Conservation (phyloP, 2,888 invertebrate species). For the Argyra leucocephala region DNA sequence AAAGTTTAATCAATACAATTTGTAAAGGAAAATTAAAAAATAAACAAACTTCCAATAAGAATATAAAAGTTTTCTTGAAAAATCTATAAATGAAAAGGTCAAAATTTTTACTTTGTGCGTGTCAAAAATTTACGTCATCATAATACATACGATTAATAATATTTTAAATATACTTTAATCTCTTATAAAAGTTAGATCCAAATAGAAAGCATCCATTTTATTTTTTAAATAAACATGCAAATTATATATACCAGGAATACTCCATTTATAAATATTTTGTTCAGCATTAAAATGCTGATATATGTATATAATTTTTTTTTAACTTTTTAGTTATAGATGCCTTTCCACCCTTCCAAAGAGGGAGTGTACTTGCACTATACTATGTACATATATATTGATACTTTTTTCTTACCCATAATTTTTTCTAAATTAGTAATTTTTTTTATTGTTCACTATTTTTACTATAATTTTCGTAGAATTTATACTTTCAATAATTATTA, state of each 20-base stretch:
- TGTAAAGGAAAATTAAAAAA: too few species aligned
- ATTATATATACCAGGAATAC: not conserved
- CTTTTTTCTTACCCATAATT: not conserved
- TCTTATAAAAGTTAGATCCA: not conserved
- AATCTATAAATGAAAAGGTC: slow-evolving; percentile 1
- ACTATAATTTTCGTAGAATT: not conserved
- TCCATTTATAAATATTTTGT: not conserved
- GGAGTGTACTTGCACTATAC: not conserved
- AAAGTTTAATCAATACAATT: too few species aligned
- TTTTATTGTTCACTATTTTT: not conserved
- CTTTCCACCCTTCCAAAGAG: not conserved
- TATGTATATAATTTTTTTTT: not conserved
- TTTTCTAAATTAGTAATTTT: not conserved
- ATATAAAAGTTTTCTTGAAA: not conserved
- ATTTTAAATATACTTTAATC: not conserved
- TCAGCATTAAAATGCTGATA: not conserved
- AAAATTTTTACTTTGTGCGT: not conserved
- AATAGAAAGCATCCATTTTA: not conserved
- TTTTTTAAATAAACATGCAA: not conserved
- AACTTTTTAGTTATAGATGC: not conserved
- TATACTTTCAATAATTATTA: not conserved
- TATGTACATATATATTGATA: too few species aligned
- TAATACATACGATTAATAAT: not conserved
- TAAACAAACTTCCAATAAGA: not conserved
- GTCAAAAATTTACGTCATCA: not conserved